A percentile compares a stretch with the other conserved stretches of the same genome.
phyloP scores from a whole-genome alignment of 2,888 invertebrate genomes.

The Drosophila paramelanica region DNA sequence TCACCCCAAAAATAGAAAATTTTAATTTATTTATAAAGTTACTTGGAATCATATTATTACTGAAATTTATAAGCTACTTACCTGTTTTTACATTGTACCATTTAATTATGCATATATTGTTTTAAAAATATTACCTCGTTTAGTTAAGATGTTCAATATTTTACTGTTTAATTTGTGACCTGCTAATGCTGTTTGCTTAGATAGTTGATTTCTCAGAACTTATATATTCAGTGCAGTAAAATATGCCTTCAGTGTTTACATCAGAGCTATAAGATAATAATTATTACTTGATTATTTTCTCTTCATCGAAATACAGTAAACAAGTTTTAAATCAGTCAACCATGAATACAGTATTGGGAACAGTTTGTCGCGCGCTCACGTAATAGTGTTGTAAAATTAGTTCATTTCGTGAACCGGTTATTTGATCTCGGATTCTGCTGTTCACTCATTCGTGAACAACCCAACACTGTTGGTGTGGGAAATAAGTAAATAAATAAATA shows the following conservation, averaged over 20 bases:
- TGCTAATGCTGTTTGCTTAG: neutral
- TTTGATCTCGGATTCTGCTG: neutral
- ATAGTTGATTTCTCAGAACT: too few relatives aligned
- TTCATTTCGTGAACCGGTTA: constrained; percentile 15
- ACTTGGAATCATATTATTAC: too few relatives aligned
- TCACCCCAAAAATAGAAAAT: too few relatives aligned
- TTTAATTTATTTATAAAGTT: too few relatives aligned
- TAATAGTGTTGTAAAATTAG: constrained; percentile 12
- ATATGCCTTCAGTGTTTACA: neutral
- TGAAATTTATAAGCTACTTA: too few relatives aligned
- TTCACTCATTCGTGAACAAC: constrained; percentile 31
- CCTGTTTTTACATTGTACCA: too few relatives aligned
- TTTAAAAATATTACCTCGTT: neutral
- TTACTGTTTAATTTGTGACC: neutral
- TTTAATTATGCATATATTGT: too few relatives aligned
- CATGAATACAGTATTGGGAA: neutral
- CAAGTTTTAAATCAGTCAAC: neutral
- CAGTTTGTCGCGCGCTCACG: neutral
- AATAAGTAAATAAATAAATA: constrained; percentile 57
- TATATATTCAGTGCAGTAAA: neutral
- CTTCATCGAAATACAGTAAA: neutral
- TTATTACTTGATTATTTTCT: neutral
- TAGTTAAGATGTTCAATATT: neutral
- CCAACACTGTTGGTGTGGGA: constrained; percentile 49
- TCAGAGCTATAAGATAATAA: neutral